Conservation (phyloP, 2,113 vertebrate genomes). For the Anseranas semipalmata region DNA sequence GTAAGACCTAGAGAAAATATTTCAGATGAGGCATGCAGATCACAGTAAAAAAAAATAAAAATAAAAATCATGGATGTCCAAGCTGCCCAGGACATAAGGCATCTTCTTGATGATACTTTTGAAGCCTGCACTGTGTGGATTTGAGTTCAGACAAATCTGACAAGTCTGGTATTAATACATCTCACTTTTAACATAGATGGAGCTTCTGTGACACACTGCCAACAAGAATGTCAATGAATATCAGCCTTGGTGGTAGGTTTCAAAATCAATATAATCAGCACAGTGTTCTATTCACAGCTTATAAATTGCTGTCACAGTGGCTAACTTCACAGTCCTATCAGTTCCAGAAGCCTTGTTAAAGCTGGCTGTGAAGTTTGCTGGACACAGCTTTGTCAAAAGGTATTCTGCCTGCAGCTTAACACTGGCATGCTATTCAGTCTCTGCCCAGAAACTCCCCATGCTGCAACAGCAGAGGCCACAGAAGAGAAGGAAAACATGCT, state of each 20-base stretch:
- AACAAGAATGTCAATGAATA: slow-evolving; percentile 10
- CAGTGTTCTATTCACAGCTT: slow-evolving; percentile 9
- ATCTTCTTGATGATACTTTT: background rate
- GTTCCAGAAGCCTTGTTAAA: background rate
- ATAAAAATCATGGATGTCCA: background rate
- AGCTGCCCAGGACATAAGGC: background rate
- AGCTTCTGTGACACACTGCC: background rate
- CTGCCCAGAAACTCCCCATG: background rate
- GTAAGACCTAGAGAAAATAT: background rate
- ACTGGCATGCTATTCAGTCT: rapidly evolving
- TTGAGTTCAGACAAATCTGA: background rate
- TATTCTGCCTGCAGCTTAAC: background rate
- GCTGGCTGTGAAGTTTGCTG: background rate
- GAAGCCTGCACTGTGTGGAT: background rate
- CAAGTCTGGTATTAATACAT: background rate
- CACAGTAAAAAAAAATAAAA: background rate
- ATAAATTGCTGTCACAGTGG: slow-evolving; percentile 30
- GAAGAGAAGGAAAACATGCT: background rate
- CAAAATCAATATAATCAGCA: slow-evolving; percentile 14
- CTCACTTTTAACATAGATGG: background rate
- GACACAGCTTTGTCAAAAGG: background rate
- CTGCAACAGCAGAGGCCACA: background rate
- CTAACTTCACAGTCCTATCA: background rate
- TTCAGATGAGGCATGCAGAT: background rate
- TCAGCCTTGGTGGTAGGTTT: slow-evolving; percentile 19